phyloP scores from a whole-genome alignment of 2,888 invertebrate species.

The Leptinotarsa rubiginosa region DNA sequence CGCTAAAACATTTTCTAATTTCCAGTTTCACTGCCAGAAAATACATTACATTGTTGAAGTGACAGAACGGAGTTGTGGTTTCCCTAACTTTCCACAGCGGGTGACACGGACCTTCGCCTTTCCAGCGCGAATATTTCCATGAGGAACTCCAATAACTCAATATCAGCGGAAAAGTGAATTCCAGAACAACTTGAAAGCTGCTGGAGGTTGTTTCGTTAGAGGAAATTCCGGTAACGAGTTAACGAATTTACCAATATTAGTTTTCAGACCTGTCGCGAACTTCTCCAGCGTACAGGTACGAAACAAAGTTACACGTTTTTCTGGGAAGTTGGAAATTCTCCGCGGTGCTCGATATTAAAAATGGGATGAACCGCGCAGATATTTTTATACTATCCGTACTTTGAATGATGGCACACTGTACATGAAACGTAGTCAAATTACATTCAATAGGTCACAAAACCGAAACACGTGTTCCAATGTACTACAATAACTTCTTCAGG shows the following conservation, averaged over 20 bases:
- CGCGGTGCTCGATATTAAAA: background rate
- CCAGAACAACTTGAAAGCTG: slow-evolving; percentile 27
- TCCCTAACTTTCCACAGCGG: slow-evolving; percentile 4
- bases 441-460: no score
- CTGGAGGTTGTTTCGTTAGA: slow-evolving; percentile 27
- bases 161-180: slow-evolving; percentile 25
- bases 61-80: slow-evolving; percentile 6
- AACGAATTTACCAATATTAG: slow-evolving; percentile 40
- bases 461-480: no score
- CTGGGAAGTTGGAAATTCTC: slow-evolving; percentile 25
- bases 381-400: background rate
- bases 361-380: background rate
- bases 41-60: background rate
- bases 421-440: no score
- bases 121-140: slow-evolving; percentile 19
- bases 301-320: slow-evolving; percentile 33
- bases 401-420: no score
- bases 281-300: slow-evolving; percentile 32
- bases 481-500: no score
- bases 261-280: slow-evolving; percentile 39
- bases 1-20: background rate
- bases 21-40: background rate
- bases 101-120: slow-evolving; percentile 1
- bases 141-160: slow-evolving; percentile 28
- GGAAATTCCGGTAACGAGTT: slow-evolving; percentile 32